phyloP scores from a whole-genome alignment of 2,888 invertebrate genomes.

The Chrysotoxum bicinctum region DNA sequence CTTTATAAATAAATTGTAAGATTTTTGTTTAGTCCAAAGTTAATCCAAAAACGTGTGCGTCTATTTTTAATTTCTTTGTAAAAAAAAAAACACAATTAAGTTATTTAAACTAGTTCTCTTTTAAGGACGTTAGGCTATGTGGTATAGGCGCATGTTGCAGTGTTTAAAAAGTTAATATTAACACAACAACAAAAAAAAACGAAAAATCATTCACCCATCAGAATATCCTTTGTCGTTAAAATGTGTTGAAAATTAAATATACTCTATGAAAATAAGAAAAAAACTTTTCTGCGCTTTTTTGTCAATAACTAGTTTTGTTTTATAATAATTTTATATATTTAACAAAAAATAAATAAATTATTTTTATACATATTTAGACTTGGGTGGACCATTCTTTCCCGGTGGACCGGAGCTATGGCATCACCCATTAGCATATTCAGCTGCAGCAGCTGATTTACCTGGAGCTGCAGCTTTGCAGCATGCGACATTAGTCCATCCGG shows the following conservation, averaged over 20 bases:
- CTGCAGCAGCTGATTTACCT: slow-evolving; percentile 91
- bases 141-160: slow-evolving; percentile 73
- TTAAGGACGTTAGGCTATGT: slow-evolving; percentile 64
- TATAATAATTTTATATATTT: background rate
- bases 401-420: slow-evolving; percentile 97
- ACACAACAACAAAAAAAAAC: slow-evolving; percentile 2
- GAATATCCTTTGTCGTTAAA: slow-evolving; percentile 49
- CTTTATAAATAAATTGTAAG: slow-evolving; percentile 34
- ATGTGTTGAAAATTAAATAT: slow-evolving; percentile 34
- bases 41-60: slow-evolving; percentile 42
- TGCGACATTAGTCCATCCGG: slow-evolving; percentile 96
- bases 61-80: slow-evolving; percentile 32
- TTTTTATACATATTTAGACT: slow-evolving; percentile 84
- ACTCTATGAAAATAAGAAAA: background rate
- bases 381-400: slow-evolving; percentile 98
- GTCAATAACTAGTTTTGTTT: slow-evolving; percentile 57
- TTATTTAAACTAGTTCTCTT: slow-evolving; percentile 17
- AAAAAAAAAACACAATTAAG: slow-evolving; percentile 7
- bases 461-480: slow-evolving; percentile 91
- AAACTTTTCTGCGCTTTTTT: slow-evolving; percentile 56
- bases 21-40: slow-evolving; percentile 6
- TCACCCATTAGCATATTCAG: slow-evolving; percentile 92
- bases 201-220: slow-evolving; percentile 50
- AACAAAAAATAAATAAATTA: background rate
- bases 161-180: slow-evolving; percentile 37